Conservation (phyloP, 2,113 vertebrate species). For the Chamaetylas fuelleborni region DNA sequence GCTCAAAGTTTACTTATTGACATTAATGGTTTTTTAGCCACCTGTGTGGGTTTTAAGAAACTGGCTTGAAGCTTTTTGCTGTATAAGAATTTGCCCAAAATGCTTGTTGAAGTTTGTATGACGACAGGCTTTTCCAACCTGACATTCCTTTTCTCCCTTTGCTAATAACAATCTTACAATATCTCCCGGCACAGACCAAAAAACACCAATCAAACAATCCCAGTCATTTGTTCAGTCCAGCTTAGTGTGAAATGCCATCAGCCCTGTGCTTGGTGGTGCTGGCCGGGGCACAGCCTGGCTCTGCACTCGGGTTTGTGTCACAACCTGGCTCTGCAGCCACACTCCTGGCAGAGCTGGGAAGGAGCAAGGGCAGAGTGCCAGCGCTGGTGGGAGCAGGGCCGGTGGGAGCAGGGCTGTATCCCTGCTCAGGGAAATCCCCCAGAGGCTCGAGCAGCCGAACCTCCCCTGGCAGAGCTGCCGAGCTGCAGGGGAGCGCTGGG, state of each 20-base stretch:
- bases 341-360: accelerated
- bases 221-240: accelerated
- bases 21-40: neutral
- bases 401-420: neutral
- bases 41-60: neutral
- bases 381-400: neutral
- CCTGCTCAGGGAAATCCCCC: neutral
- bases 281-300: neutral
- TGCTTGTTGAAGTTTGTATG: neutral
- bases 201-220: accelerated
- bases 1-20: neutral
- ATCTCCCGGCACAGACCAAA: neutral
- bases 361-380: neutral
- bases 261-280: accelerated
- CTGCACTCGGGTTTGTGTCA: too few relatives aligned
- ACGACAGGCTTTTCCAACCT: neutral
- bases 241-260: accelerated
- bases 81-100: neutral
- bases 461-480: neutral
- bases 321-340: accelerated
- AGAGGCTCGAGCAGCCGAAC: neutral
- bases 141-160: too few relatives aligned
- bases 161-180: neutral
- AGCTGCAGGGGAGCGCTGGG: too few relatives aligned
- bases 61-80: neutral